Evolutionary conservation across 2,888 invertebrate species (phyloP), one percentile per base, ranked within the genome.

Genomic region (Papilio elwesi): DNA sequence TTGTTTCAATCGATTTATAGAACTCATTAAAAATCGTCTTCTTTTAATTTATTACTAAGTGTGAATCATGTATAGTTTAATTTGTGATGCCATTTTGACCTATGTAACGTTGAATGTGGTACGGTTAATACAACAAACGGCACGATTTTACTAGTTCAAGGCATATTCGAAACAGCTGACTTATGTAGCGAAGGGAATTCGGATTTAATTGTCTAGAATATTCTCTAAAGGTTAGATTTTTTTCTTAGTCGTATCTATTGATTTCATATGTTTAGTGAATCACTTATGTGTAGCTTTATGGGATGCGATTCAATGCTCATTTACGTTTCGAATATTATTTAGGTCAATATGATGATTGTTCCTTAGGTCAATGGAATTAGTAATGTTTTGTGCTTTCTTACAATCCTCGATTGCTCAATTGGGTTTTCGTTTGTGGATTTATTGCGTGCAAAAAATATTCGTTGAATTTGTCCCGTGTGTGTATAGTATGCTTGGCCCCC

Each of bases 81-180:
- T 65, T 69, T 47, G 68, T 53, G 51, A 51, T 65, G 43, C 55
- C 13, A 57, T 62, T 73, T 68, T 73, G 68, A 69, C 68, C 70
- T 73, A 73, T 57, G 43, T 66, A 69, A 65, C 38, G 48, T 53
- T 68, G n/a, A 59, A 15, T 48, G 63, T 63, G 38, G 15, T 62
- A 36, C 43, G 11, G 11, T 10, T 10, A 15, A 62, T 62, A 62
- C 38, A 66, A 71, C 51, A 43, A 67, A 52, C 52, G 71, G 62
- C 15, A 67, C 71, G 47, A 47, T 59, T 62, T 70, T 53, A 15
- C 53, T 67, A 62, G 47, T 26, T 36, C 15, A 49, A 49, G n/a
- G 48, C n/a, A 43, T 38, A 62, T 15, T 43, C 52, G 53, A 48
- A 71, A 67, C 67, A 71, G 71, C 71, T 68, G 71, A 67, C 67